Evolutionary conservation across 2,797 vertebrate species (phyloP), one percentile per base, ranked within the genome.

Genomic region (Sebastes taczanowskii): DNA sequence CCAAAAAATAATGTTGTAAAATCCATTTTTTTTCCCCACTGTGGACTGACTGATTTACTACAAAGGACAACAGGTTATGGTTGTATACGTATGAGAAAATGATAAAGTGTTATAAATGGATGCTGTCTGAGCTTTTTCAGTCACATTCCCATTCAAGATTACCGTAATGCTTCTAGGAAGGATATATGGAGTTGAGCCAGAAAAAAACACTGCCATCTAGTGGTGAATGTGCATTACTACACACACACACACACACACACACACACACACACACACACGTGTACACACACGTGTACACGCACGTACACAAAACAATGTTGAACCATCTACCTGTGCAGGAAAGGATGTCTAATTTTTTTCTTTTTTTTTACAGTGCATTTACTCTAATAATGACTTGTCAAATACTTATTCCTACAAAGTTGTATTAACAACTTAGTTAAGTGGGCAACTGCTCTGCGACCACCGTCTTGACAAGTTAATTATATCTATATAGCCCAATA

Each of bases 121-220:
- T 9, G 38, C 20, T 11, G 7, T 53, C 62, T 59, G 59, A 55
- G 63, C 22, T 77, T 80, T 71, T 75, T 61, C 25, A 23, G 71
- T 61, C 80, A 30, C 72, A 74, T 90, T 86, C 83, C 67, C 14
- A 25, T 73, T 67, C 65, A 70, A 82, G 69, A 89, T 86, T 89
- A 89, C 13, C 32, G 79, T 86, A 81, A 83, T 52, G 30, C 60
- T 81, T 83, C 77, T 14, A 9, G 49, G 77, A 82, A 81, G 11
- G 64, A n/a, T 10, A 6, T 53, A 9, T 78, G 77, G 53, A 80
- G 30, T 11, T 1, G 2, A 81, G 66, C 68, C 64, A 84, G 27
- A n/a, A n/a, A 56, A 71, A 29, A 85, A 72, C 49, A 73, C 29
- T 73, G 85, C 0, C 88, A 86, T 77, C 93, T 88, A 80, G 82